These are phyloP conservation scores for Rostratula benghalensis DNA, from an alignment of 2,113 vertebrate genomes.

Conservation along the genomic window DNA sequence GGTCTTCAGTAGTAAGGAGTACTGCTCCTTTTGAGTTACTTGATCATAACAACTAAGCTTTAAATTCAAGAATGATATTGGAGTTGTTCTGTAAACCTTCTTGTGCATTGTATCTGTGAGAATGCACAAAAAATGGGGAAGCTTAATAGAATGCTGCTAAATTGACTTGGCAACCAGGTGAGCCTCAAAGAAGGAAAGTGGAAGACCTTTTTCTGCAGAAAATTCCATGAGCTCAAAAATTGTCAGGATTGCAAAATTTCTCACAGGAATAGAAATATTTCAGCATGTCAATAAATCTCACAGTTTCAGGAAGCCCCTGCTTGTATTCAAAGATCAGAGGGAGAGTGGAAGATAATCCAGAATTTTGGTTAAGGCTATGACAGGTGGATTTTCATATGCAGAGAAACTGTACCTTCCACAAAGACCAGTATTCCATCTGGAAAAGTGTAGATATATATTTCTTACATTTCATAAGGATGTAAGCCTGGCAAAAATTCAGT, in stretches of 20 bases:
- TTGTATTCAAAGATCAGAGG: not conserved
- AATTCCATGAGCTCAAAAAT: not conserved
- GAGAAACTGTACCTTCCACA: not conserved
- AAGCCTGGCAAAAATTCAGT: not conserved
- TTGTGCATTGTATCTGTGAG: not conserved
- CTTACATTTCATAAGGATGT: not conserved
- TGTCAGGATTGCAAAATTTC: not conserved
- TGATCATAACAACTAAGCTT: not conserved
- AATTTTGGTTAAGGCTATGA: not conserved
- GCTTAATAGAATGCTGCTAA: not conserved
- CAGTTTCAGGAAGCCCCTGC: not conserved
- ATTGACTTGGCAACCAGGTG: not conserved
- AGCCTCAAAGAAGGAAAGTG: not conserved
- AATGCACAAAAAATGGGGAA: not conserved
- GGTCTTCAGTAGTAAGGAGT: not conserved
- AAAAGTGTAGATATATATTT: not conserved
- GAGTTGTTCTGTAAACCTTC: not conserved
- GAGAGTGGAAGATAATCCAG: not conserved
- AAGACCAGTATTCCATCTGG: not conserved
- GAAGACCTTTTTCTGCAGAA: not conserved
- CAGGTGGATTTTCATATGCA: not conserved
- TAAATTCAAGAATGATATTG: not conserved
- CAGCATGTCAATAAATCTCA: not conserved
- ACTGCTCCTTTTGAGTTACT: not conserved
- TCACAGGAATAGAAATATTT: not conserved